Evolutionary conservation across 2,113 vertebrate species (phyloP).

Genomic region (Panthera leo): DNA sequence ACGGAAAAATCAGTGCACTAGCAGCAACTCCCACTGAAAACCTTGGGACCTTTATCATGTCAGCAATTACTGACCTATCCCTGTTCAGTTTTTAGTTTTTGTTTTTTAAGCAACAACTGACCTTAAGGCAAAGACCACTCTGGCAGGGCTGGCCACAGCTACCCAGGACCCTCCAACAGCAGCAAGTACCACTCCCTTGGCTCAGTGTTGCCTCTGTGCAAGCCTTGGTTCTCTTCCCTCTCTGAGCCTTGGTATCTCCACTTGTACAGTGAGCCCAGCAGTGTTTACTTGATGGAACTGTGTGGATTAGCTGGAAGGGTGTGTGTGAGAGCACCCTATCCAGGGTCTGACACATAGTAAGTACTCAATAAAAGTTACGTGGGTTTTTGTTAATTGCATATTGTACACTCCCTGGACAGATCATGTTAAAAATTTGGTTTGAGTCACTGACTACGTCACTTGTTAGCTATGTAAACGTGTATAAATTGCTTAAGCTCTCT

Average conservation of each 20-base stretch:
- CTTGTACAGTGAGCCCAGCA: neutral
- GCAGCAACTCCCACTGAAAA: neutral
- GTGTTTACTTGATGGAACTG: no score
- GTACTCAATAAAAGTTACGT: neutral
- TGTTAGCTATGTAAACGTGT: neutral
- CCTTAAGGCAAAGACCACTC: neutral
- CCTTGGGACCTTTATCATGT: neutral
- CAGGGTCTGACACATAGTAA: neutral
- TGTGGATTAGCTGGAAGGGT: neutral
- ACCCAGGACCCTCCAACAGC: neutral
- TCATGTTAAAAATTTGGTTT: neutral
- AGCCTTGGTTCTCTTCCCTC: neutral
- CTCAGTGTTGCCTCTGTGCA: neutral
- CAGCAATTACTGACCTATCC: neutral
- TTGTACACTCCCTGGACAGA: neutral
- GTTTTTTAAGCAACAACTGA: neutral
- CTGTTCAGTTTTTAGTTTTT: neutral
- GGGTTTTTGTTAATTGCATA: neutral
- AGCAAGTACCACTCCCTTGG: accelerated
- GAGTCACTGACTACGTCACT: neutral
- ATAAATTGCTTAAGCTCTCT: neutral
- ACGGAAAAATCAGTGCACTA: accelerated
- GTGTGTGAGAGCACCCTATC: neutral
- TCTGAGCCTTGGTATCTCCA: neutral
- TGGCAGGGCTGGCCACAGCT: neutral